phyloP scores from a whole-genome alignment of 37 sponge, comb jelly and placozoan species.

The Aphrocallistes beatrix region DNA sequence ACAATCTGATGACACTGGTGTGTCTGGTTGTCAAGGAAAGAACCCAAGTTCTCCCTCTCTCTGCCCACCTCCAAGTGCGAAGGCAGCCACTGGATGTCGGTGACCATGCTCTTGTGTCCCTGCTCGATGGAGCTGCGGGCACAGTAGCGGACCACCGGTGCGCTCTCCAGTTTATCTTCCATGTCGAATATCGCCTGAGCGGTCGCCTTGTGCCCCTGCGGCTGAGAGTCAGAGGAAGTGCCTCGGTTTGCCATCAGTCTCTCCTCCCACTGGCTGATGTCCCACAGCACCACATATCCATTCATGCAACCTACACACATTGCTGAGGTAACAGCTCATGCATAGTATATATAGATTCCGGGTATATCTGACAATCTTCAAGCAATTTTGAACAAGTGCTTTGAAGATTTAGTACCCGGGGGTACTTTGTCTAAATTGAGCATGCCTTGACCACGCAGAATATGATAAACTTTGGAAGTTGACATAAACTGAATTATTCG shows the following conservation, averaged over 20 bases:
- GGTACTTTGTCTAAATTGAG: no score
- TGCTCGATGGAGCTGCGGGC: conserved; percentile 70
- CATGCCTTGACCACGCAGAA: no score
- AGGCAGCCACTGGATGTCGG: conserved; percentile 85
- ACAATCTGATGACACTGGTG: background rate
- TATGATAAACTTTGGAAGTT: no score
- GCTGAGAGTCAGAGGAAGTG: conserved; percentile 8
- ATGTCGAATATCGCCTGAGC: conserved; percentile 61
- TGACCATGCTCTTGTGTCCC: conserved; percentile 60
- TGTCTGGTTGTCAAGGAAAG: background rate
- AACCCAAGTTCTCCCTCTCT: conserved; percentile 18
- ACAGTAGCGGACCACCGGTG: conserved; percentile 69
- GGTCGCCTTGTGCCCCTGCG: background rate
- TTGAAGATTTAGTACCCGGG: no score
- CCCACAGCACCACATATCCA: conserved; percentile 81
- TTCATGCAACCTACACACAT: conserved; percentile 11
- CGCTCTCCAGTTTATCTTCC: conserved; percentile 58
- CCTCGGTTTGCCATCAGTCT: conserved; percentile 26
- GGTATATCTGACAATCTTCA: no score
- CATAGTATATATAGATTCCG: no score
- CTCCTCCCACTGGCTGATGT: conserved; percentile 62
- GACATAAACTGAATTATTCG: no score
- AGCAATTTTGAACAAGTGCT: no score
- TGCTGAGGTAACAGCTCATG: no score
- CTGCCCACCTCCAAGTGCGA: conserved; percentile 60